Base-by-base conservation (phyloP, 2,113 vertebrate genomes). In the Dolichotis patagonum region DNA sequence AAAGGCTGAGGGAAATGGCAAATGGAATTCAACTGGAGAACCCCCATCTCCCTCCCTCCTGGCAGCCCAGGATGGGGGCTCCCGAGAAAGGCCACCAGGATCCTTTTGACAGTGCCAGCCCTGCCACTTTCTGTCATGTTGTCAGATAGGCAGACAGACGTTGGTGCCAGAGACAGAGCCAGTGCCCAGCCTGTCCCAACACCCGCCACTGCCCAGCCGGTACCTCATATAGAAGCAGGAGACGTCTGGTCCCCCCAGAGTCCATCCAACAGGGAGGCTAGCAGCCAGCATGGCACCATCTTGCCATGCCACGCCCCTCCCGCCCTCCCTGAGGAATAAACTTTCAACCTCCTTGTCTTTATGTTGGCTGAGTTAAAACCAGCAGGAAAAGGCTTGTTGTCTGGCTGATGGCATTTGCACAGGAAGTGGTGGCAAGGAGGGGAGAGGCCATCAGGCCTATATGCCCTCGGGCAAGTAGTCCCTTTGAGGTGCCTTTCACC, bases 1-100 rank as follows among this genome's bases (percentile, higher is more conserved):
- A 38, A 67, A 67, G 30, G 30, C n/a, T 0, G 2, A 22, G 54
- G 43, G 86, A 12, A 26, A 0, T 0, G 30, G 67, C 0, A 0
- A 2, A 10, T 12, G 1, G 63, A 62, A n/a, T 24, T 38, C 3
- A 7, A 38, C 22, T 9, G 2, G 60, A 19, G 32, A 2, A 1
- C 30, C 62, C 22, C 38, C 56, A 0, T 22, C 41, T 2, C 11
- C 69, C 10, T 35, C 38, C 30, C 26, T 26, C 56, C 4, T 83
- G 43, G 24, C 58, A 11, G 14, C 56, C 65, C 60, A 0, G 22
- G n/a, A 16, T 30, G 6, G 38, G 26, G 46, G 14, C 17, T 17
- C 46, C 84, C 75, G 0, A 3, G 67, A 9, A 60, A 26, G 52
- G 62, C 13, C 4, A 0, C 88, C 1, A 4, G 30, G 41, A 5